A percentile compares a stretch with the other conserved stretches of the same genome.
Evolutionary conservation across 1,140 invertebrate species (phyloP).

Genomic region (Ips typographus): DNA sequence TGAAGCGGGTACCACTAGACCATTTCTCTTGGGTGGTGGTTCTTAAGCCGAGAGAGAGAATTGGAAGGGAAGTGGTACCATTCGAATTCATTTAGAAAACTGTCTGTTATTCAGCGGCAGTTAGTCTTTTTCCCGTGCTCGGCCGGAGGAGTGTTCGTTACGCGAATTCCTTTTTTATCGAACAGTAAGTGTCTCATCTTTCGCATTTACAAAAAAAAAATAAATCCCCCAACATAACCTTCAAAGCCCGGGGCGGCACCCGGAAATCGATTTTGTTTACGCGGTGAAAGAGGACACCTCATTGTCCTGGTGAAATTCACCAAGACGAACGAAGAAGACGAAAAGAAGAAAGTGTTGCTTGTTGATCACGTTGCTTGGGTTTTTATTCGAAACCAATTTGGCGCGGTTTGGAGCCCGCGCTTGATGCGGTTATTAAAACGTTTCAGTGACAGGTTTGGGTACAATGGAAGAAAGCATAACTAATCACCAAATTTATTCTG

Average conservation of each 20-base stretch:
- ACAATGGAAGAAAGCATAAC: too few species aligned
- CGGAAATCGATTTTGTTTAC: background rate
- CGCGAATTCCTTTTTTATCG: slow-evolving; percentile 26
- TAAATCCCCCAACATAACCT: background rate
- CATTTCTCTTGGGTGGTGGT: slow-evolving; percentile 36
- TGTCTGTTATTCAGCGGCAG: slow-evolving; percentile 29
- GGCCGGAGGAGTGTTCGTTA: slow-evolving; percentile 25
- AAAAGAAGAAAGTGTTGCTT: too few species aligned
- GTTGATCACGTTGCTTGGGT: too few species aligned
- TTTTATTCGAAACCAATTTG: too few species aligned
- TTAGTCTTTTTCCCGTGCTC: slow-evolving; percentile 36
- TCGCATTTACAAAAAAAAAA: background rate
- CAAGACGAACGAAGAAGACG: too few species aligned
- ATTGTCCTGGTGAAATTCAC: too few species aligned
- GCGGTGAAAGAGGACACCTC: background rate
- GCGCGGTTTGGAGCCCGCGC: too few species aligned
- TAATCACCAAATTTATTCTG: too few species aligned
- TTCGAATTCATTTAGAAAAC: slow-evolving; percentile 36
- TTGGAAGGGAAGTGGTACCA: slow-evolving; percentile 27
- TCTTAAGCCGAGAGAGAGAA: slow-evolving; percentile 16
- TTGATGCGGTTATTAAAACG: too few species aligned
- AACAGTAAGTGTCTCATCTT: slow-evolving; percentile 30
- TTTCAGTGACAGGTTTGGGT: too few species aligned
- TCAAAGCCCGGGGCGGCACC: background rate
- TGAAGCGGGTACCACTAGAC: slow-evolving; percentile 14